Evolutionary conservation across 2,797 vertebrate genomes (phyloP).

Genomic region (Liasis olivaceus): DNA sequence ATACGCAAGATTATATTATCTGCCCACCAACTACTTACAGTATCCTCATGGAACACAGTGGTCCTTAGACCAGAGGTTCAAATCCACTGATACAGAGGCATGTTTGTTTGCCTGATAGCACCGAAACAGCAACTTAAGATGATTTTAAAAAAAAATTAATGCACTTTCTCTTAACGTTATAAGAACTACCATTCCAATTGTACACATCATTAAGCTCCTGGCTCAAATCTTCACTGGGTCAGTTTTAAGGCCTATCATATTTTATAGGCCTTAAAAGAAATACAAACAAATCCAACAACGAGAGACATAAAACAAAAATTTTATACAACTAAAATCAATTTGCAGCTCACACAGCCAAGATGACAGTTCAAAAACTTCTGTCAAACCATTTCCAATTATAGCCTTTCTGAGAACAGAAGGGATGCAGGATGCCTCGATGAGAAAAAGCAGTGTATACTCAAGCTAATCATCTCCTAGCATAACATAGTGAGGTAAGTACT

Average conservation of each 20-base stretch:
- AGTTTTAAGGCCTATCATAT: slow-evolving; percentile 36
- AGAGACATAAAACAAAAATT: slow-evolving; percentile 72
- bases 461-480: slow-evolving; percentile 50
- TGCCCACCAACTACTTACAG: background rate
- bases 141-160: background rate
- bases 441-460: slow-evolving; percentile 56
- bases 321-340: slow-evolving; percentile 46
- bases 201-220: slow-evolving; percentile 39
- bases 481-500: slow-evolving; percentile 50
- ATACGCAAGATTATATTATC: no score
- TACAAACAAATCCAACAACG: slow-evolving; percentile 60
- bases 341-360: slow-evolving; percentile 54
- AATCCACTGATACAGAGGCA: background rate
- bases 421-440: slow-evolving; percentile 43
- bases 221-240: slow-evolving; percentile 45
- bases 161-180: background rate
- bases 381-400: slow-evolving; percentile 57
- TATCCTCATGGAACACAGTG: background rate
- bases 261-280: slow-evolving; percentile 66
- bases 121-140: background rate
- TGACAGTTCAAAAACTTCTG: slow-evolving; percentile 59
- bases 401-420: slow-evolving; percentile 54
- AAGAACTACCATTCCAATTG: background rate
- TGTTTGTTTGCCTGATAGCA: background rate
- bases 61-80: background rate